Conservation (phyloP, 2,113 vertebrate species). For the Circaetus cinerascens region DNA sequence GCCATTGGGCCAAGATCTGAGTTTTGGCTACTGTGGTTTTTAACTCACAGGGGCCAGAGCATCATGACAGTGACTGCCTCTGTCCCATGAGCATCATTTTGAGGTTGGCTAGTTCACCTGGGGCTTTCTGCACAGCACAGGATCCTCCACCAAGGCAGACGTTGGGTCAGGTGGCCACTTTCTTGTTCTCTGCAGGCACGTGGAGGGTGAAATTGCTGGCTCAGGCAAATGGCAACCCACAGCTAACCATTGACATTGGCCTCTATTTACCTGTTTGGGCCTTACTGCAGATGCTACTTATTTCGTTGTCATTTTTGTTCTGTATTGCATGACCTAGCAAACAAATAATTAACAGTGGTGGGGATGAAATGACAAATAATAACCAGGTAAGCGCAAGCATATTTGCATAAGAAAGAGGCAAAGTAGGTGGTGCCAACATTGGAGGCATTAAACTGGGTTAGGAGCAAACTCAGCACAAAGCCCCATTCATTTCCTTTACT, state of each 20-base stretch:
- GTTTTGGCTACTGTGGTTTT: not conserved
- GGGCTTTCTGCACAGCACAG: not conserved
- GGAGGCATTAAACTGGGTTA: not conserved
- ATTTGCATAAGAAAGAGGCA: slow-evolving; percentile 37
- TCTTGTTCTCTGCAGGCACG: not conserved
- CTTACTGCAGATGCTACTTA: not conserved
- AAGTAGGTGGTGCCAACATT: not conserved
- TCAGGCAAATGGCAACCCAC: not conserved
- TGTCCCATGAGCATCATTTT: not conserved
- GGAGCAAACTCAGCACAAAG: not conserved
- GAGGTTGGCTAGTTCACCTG: not conserved
- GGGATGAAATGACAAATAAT: slow-evolving; percentile 15
- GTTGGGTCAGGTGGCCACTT: not conserved
- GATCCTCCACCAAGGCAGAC: not conserved
- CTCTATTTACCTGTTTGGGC: not conserved
- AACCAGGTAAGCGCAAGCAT: not conserved
- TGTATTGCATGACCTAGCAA: not conserved
- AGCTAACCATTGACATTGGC: not conserved
- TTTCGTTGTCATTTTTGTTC: not conserved
- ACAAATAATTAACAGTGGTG: not conserved
- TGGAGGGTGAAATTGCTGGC: not conserved
- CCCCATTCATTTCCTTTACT: not conserved
- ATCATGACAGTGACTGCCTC: rapidly evolving
- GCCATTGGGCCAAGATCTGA: not conserved
- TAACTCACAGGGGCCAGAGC: not conserved